Base-by-base conservation (phyloP, 1,140 invertebrate species). In the Cyphomyrmex costatus region DNA sequence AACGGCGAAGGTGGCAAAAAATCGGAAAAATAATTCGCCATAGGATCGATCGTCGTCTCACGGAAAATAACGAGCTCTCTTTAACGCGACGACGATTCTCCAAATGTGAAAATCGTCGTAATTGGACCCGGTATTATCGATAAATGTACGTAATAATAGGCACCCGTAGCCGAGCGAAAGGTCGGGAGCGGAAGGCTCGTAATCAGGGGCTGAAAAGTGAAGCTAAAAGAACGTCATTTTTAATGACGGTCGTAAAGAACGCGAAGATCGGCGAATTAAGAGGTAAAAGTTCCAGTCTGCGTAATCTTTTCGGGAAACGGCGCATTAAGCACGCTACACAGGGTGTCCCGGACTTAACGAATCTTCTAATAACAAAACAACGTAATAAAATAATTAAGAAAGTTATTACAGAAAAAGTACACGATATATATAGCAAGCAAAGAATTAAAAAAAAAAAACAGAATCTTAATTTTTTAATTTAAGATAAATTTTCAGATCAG, bases 31-130 rank as follows among this genome's bases (percentile, higher is more conserved):
- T 12, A n/a, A 79, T 74, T 49, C 27, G 19, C 36, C 33, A 3
- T 21, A 7, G 33, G 42, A 73, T 61, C 42, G 56, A 74, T 60
- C 30, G 3, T 60, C 66, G 36, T 73, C 7, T 7, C 30, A 4
- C 7, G 68, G 53, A 60, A 74, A 83, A 74, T 82, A 83, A 83
- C 68, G 53, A 83, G 68, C 10, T 49, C 46, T 53, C 49, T 51
- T 80, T 80, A 68, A 60, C 27, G 53, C 68, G 51, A 82, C 66
- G 53, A 82, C 51, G 30, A 71, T n/a, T 16, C 79, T 10, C 53
- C 36, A 83, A 83, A 83, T 83, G 79, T 74, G 79, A 83, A 74
- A 83, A 83, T 83, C 68, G 68, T 71, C 36, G 68, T 74, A 83
- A 83, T 74, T 74, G 68, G 68, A 12, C 36, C 7, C 36, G n/a